These are phyloP conservation scores for Micoletzkya japonica DNA, from an alignment of 2,888 invertebrate species.

Conservation along the genomic window DNA sequence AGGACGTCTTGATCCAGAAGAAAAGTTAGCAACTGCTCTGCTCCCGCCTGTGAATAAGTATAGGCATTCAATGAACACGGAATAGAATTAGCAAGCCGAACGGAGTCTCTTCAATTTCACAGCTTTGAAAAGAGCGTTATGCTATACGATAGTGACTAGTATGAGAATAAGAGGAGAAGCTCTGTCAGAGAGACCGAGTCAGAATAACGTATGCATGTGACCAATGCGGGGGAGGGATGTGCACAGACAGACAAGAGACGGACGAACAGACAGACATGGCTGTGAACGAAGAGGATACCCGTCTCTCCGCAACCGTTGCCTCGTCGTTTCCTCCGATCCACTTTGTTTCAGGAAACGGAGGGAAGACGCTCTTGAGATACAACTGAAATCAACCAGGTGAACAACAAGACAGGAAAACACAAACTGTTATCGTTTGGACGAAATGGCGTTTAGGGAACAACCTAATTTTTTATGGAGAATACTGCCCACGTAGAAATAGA, in stretches of 20 bases:
- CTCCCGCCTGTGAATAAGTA: conserved; percentile 26
- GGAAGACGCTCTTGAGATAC: conserved; percentile 44
- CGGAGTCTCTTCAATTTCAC: neutral
- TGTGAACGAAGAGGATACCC: neutral
- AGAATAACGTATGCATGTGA: too few species aligned
- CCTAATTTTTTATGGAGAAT: neutral
- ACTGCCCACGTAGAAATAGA: neutral
- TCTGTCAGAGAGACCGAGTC: too few species aligned
- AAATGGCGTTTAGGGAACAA: too few species aligned
- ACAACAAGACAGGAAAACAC: neutral
- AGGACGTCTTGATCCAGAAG: conserved; percentile 45
- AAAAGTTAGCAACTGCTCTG: conserved; percentile 40
- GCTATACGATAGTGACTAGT: too few species aligned
- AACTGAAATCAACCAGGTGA: conserved; percentile 29
- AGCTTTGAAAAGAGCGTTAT: too few species aligned
- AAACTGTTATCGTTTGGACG: too few species aligned
- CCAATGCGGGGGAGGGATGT: too few species aligned
- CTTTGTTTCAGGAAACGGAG: conserved; percentile 39
- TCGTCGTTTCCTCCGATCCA: conserved; percentile 36
- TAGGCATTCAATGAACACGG: too few species aligned
- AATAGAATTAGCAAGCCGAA: too few species aligned
- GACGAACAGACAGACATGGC: too few species aligned
- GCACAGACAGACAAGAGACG: too few species aligned
- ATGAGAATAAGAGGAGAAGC: too few species aligned
- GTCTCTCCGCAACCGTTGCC: conserved; percentile 11